A percentile compares a stretch with the other conserved stretches of the same genome.
phyloP scores from a whole-genome alignment of 2,888 invertebrate genomes.

The Eristalis arbustorum region DNA sequence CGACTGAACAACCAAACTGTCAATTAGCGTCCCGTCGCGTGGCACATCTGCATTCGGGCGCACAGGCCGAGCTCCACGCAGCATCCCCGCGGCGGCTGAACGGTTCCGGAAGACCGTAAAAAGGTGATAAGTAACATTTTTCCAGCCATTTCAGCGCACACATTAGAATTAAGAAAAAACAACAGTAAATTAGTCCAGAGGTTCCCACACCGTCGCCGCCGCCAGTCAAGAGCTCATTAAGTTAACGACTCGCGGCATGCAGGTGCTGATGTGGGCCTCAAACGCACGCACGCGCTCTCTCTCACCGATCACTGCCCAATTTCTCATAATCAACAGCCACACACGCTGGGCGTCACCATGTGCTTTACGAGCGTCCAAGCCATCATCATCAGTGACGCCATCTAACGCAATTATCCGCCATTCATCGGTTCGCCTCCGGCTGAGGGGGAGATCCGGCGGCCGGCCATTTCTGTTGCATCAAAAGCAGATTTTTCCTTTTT shows the following conservation, averaged over 20 bases:
- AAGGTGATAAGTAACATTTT: slow-evolving; percentile 48
- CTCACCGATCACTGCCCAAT: slow-evolving; percentile 50
- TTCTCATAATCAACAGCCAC: slow-evolving; percentile 63
- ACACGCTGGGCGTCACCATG: slow-evolving; percentile 41
- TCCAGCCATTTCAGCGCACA: slow-evolving; percentile 6
- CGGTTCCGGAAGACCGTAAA: slow-evolving; percentile 7
- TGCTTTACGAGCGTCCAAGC: slow-evolving; percentile 19
- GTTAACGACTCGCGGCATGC: slow-evolving; percentile 55
- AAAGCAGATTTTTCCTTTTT: neutral
- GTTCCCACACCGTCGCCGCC: slow-evolving; percentile 28
- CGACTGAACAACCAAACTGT: neutral
- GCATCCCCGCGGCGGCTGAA: neutral
- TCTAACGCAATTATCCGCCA: slow-evolving; percentile 52
- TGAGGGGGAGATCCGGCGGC: too few relatives aligned
- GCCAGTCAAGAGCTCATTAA: slow-evolving; percentile 43
- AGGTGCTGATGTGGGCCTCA: slow-evolving; percentile 55
- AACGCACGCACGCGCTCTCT: neutral
- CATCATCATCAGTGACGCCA: slow-evolving; percentile 42
- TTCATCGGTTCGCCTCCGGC: neutral
- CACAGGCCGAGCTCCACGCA: neutral
- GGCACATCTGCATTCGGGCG: neutral
- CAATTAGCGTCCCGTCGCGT: neutral
- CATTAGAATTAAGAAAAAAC: slow-evolving; percentile 20
- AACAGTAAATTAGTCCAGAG: neutral
- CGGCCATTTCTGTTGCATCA: neutral